These are phyloP conservation scores for Dynastes hyllus DNA, from an alignment of 2,888 invertebrate species.

Conservation along the genomic window DNA sequence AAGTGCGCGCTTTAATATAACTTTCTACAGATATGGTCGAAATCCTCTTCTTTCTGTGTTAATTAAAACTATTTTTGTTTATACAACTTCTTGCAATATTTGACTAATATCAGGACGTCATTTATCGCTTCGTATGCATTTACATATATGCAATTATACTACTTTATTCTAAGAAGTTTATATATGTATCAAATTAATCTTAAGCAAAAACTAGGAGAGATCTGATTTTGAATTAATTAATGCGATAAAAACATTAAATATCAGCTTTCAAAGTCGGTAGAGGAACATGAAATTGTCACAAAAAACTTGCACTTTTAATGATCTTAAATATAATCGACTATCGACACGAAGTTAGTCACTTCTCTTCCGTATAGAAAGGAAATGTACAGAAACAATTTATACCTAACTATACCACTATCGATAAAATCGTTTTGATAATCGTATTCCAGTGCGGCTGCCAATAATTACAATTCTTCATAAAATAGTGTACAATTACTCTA, in stretches of 20 bases:
- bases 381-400: constrained; percentile 22
- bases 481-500: constrained; percentile 36
- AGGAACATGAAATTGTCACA: not conserved
- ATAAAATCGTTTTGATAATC: constrained; percentile 35
- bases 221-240: not conserved
- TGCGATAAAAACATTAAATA: not conserved
- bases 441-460: constrained; percentile 11
- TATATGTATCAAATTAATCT: too few species aligned
- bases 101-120: too few species aligned
- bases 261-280: not conserved
- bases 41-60: too few species aligned
- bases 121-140: too few species aligned
- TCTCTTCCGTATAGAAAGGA: constrained; percentile 42
- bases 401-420: constrained; percentile 15
- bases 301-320: not conserved
- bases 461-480: constrained; percentile 37
- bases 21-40: too few species aligned
- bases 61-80: too few species aligned
- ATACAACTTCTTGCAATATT: too few species aligned
- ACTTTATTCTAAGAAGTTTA: not conserved
- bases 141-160: too few species aligned
- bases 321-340: constrained; percentile 16
- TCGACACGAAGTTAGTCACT: not conserved
- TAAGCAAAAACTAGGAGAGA: too few species aligned
- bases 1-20: too few species aligned